These are phyloP conservation scores for Dromococcyx pavoninus DNA, from an alignment of 2,797 vertebrate species.

Conservation along the genomic window DNA sequence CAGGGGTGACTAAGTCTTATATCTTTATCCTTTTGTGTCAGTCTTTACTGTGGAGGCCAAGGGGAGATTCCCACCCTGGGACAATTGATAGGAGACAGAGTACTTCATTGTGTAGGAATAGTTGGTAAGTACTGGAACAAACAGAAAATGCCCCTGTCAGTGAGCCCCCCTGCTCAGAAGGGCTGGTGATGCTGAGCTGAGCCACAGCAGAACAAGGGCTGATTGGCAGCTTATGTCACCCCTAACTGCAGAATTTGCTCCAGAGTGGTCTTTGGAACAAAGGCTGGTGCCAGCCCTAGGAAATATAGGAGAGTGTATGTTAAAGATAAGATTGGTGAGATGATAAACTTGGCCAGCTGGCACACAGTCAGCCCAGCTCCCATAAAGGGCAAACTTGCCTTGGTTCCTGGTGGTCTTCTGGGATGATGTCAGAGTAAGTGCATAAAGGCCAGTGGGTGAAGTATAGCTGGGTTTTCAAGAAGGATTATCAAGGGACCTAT, in stretches of 20 bases:
- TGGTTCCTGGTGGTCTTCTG: background rate
- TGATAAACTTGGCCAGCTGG: background rate
- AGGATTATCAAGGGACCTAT: background rate
- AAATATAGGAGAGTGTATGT: background rate
- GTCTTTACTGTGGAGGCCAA: background rate
- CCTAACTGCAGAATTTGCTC: accelerated
- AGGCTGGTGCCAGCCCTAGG: background rate
- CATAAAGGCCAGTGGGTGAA: background rate
- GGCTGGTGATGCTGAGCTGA: too few species aligned
- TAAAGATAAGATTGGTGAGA: background rate
- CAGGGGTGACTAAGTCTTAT: background rate
- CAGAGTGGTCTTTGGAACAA: background rate
- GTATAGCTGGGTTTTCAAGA: background rate
- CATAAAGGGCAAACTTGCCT: background rate
- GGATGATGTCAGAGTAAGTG: accelerated
- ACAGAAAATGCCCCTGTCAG: background rate
- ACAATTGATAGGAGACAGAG: background rate
- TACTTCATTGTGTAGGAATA: background rate
- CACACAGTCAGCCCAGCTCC: background rate
- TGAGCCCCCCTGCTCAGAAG: accelerated
- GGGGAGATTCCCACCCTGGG: background rate
- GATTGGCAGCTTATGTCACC: accelerated
- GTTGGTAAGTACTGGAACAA: background rate
- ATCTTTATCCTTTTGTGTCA: background rate
- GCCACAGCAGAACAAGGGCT: background rate